Base-by-base conservation (phyloP, 1,140 invertebrate species). In the Pentalonia nigronervosa region DNA sequence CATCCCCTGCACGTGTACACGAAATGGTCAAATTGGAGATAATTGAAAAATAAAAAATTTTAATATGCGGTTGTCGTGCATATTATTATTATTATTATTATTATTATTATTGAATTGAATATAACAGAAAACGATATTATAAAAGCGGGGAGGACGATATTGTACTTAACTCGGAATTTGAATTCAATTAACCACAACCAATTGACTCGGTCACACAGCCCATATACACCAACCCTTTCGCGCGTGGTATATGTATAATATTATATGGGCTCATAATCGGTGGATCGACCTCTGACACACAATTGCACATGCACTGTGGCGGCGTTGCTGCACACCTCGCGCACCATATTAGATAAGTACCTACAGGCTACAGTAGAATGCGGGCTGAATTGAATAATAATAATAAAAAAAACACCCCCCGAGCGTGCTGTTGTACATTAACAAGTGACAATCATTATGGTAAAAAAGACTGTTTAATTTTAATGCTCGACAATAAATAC, bases 121-220 rank as follows among this genome's bases (percentile, higher is more conserved):
- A 60, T 60, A 76, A 76, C 60, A 76, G 60, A 76, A 45, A 25
- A 9, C 7, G n/a, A 60, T 60, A 34, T 76, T n/a, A 45, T 45
- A 90, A n/a, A 67, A 90, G 3, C 25, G 25, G 67, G 47, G 36
- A 81, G 45, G 21, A 11, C 47, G n/a, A 47, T 76, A 76, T 91
- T 48, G n/a, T 93, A 93, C 91, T 93, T 93, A 93, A 93, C 91
- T 93, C 91, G 21, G 34, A 93, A 92, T 92, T 92, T 84, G 91
- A 86, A 86, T 93, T 93, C 91, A 93, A 93, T 93, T 93, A 93
- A 93, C 91, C 91, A 67, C 91, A 53, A 21, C 81, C 91, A 93
- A 93, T 93, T 93, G 91, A 93, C 91, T 93, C 91, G 76, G 91
- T 93, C 91, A 93, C 91, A 93, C 91, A 86, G 81, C 91, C 91